These are phyloP conservation scores for Poecilia wingei DNA, from an alignment of 2,797 vertebrate genomes.

Conservation along the genomic window DNA sequence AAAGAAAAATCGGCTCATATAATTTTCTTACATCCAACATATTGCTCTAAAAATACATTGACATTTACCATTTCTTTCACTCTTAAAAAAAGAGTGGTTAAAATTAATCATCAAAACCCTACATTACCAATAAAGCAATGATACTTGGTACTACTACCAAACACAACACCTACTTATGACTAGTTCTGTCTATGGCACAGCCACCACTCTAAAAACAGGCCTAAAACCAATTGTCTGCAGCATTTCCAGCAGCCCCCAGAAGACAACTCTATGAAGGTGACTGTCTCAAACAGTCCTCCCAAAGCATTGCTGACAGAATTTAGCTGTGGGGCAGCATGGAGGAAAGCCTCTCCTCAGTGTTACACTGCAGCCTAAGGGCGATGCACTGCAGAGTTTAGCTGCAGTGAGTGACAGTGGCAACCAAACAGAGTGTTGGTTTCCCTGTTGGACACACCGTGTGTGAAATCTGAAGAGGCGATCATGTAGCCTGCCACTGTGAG, in stretches of 20 bases:
- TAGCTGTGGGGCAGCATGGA: slow-evolving; percentile 24
- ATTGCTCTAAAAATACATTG: not conserved
- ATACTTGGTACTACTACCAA: not conserved
- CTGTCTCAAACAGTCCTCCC: slow-evolving; percentile 6
- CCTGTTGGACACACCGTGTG: slow-evolving; percentile 29
- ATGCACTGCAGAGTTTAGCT: slow-evolving; percentile 11
- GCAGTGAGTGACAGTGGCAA: slow-evolving; percentile 50
- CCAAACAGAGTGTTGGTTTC: slow-evolving; percentile 36
- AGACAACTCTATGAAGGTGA: slow-evolving; percentile 37
- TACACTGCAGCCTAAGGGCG: slow-evolving; percentile 25
- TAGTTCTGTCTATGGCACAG: not conserved
- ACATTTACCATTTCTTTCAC: not conserved
- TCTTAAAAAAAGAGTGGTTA: not conserved
- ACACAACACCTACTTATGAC: not conserved
- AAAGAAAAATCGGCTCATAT: not conserved
- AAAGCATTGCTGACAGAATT: slow-evolving; percentile 22
- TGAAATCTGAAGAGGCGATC: slow-evolving; percentile 32
- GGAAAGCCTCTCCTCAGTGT: slow-evolving; percentile 20
- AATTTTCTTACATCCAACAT: not conserved
- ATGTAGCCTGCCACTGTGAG: not conserved
- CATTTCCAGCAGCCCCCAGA: slow-evolving; percentile 13
- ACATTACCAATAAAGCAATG: not conserved
- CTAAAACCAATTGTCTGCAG: slow-evolving; percentile 23
- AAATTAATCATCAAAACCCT: not conserved
- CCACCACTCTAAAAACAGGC: not conserved